Percentiles rank a stretch among this genome's conserved stretches.
phyloP scores from a whole-genome alignment of 2,888 invertebrate genomes.

The Trichogramma evanescens region DNA sequence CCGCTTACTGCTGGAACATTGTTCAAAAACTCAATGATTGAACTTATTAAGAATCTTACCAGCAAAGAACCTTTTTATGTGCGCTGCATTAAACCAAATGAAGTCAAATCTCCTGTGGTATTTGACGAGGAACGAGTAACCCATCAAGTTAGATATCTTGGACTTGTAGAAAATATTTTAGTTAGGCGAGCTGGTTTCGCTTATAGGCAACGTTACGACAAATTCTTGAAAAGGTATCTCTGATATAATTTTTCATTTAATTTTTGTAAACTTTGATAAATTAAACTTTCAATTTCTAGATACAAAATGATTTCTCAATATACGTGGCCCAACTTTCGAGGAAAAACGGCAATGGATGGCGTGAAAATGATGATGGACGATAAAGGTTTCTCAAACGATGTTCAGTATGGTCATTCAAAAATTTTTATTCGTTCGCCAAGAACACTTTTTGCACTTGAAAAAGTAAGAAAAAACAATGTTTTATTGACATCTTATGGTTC shows the following conservation, averaged over 20 bases:
- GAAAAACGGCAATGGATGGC: conserved; percentile 71
- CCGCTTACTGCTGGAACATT: conserved; percentile 90
- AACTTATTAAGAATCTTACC: conserved; percentile 78
- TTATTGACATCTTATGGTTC: not conserved
- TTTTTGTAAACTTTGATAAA: conserved; percentile 25
- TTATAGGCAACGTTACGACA: conserved; percentile 87
- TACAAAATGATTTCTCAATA: conserved; percentile 95
- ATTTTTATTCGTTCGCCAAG: conserved; percentile 89
- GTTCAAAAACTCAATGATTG: conserved; percentile 91
- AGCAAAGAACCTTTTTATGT: conserved; percentile 96
- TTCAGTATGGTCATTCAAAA: conserved; percentile 92
- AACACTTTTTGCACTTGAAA: conserved; percentile 85
- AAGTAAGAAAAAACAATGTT: conserved; percentile 38
- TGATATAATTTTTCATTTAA: not conserved
- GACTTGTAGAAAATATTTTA: conserved; percentile 89
- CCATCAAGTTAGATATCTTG: conserved; percentile 79
- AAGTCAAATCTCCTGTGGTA: conserved; percentile 76
- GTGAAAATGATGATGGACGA: conserved; percentile 78
- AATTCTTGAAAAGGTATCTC: conserved; percentile 73
- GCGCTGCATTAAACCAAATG: conserved; percentile 95
- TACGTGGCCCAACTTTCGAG: conserved; percentile 94
- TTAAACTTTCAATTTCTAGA: conserved; percentile 46
- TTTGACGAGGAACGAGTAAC: conserved; percentile 77
- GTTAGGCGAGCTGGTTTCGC: conserved; percentile 96
- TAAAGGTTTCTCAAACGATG: conserved; percentile 70